Evolutionary conservation across 2,797 vertebrate species (phyloP).

Genomic region (Balearica regulorum): DNA sequence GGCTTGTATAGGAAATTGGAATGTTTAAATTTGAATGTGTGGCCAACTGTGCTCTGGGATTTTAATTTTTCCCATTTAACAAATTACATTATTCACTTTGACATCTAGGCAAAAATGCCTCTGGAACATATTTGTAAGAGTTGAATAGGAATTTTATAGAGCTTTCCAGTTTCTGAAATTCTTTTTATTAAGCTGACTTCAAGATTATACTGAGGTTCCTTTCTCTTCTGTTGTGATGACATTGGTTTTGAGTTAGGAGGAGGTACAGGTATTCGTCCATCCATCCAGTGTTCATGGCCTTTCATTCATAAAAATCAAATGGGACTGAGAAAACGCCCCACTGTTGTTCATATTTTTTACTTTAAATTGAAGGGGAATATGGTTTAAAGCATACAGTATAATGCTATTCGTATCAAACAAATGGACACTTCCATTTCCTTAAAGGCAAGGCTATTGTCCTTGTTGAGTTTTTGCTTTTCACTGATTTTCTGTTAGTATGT

Average conservation of each 20-base stretch:
- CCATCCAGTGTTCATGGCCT: background rate
- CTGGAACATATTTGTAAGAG: background rate
- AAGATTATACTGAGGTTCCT: background rate
- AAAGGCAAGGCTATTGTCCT: background rate
- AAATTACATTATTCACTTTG: background rate
- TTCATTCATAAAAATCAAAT: background rate
- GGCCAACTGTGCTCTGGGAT: conserved; percentile 22
- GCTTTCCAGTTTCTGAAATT: background rate
- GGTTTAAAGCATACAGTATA: background rate
- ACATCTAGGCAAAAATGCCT: background rate
- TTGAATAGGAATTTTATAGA: background rate
- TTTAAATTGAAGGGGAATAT: background rate
- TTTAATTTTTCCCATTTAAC: conserved; percentile 20
- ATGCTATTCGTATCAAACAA: background rate
- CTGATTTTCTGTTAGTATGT: background rate
- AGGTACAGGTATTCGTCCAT: background rate
- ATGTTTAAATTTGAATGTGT: conserved; percentile 6
- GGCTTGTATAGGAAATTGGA: conserved; percentile 11
- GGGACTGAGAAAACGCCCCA: background rate
- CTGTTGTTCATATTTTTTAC: background rate
- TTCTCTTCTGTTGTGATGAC: background rate
- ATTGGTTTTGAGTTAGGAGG: background rate
- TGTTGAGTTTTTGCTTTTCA: background rate
- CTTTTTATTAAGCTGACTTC: background rate
- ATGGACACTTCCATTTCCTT: background rate